These are phyloP conservation scores for Semotilus atromaculatus DNA, from an alignment of 2,797 vertebrate genomes.

Conservation along the genomic window DNA sequence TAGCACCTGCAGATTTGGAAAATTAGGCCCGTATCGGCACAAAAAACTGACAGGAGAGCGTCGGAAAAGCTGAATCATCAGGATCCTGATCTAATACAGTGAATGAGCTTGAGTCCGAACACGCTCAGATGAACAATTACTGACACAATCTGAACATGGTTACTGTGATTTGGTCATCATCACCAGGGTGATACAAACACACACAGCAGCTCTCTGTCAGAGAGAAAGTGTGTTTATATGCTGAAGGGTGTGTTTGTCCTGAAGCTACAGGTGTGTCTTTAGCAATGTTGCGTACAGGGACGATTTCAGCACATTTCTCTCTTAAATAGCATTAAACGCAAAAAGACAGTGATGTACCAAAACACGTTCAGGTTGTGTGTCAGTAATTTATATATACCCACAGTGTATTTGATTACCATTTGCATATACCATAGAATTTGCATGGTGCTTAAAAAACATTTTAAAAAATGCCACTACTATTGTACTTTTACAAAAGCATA, in stretches of 20 bases:
- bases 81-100: background rate
- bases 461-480: background rate
- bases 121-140: background rate
- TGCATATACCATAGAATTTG: background rate
- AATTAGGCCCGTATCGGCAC: background rate
- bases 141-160: background rate
- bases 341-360: background rate
- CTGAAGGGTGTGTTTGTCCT: constrained; percentile 29
- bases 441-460: background rate
- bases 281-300: background rate
- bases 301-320: background rate
- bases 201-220: background rate
- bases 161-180: background rate
- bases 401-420: background rate
- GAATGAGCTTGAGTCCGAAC: background rate
- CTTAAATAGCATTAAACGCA: background rate
- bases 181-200: constrained; percentile 23
- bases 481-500: background rate
- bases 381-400: background rate
- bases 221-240: constrained; percentile 17
- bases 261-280: constrained; percentile 28
- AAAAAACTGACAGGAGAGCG: background rate
- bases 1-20: constrained; percentile 5
- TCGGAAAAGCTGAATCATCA: constrained; percentile 14
- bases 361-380: background rate